Evolutionary conservation across 2,797 vertebrate genomes (phyloP).

Genomic region (Streptopelia turtur): DNA sequence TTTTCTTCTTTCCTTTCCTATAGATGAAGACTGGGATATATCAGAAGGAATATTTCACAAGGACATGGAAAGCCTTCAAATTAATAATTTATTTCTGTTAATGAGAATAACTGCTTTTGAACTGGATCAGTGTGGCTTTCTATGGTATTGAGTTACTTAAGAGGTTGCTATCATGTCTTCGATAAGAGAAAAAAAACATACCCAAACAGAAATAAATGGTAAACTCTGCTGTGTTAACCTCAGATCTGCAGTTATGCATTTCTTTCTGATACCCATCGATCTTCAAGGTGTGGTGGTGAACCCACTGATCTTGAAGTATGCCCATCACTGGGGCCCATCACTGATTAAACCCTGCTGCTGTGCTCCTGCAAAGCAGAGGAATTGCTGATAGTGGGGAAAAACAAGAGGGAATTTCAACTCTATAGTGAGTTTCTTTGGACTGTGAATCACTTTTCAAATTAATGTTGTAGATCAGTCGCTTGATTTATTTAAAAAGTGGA

Average conservation of each 20-base stretch:
- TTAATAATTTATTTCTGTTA: not conserved
- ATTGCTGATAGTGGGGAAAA: not conserved
- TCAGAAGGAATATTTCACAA: not conserved
- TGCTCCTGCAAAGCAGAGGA: not conserved
- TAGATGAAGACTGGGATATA: not conserved
- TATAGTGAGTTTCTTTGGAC: not conserved
- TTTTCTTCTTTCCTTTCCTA: not conserved
- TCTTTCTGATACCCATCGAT: not conserved
- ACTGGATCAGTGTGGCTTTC: not conserved
- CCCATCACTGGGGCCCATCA: not conserved
- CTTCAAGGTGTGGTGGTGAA: not conserved
- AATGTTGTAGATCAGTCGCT: not conserved
- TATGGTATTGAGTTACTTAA: not conserved
- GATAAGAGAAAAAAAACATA: not conserved
- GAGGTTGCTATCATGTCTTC: not conserved
- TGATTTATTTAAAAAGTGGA: not conserved
- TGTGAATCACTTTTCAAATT: not conserved
- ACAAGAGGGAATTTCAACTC: not conserved
- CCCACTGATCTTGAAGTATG: not conserved
- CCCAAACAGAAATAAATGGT: not conserved
- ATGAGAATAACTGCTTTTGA: constrained; percentile 1
- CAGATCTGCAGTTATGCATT: not conserved
- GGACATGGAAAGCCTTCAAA: not conserved
- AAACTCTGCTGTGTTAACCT: not conserved
- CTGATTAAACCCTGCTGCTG: not conserved